Percentiles rank a stretch among this genome's conserved stretches.
Conservation (phyloP, 1,140 invertebrate species). For the Lithobius niger region DNA sequence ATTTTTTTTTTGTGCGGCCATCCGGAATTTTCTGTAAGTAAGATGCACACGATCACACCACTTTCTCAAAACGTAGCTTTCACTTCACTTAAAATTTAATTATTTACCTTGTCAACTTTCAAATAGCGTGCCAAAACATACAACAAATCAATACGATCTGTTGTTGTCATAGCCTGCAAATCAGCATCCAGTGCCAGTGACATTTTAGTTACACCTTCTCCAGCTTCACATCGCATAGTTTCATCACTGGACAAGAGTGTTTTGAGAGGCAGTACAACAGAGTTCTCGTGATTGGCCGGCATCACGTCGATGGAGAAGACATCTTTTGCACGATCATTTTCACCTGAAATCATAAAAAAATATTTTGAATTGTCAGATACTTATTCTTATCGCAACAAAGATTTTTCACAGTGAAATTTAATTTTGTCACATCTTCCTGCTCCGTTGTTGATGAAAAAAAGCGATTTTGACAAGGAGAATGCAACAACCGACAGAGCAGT, state of each 20-base stretch:
- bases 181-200: slow-evolving; percentile 29
- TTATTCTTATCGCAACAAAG: too few relatives aligned
- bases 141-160: slow-evolving; percentile 21
- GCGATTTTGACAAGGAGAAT: too few relatives aligned
- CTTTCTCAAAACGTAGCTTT: slow-evolving; percentile 3
- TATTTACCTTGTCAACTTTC: neutral
- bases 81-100: neutral
- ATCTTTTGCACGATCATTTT: slow-evolving; percentile 33
- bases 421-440: too few relatives aligned
- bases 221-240: slow-evolving; percentile 21
- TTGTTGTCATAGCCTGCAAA: slow-evolving; percentile 20
- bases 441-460: too few relatives aligned
- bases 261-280: slow-evolving; percentile 9
- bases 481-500: too few relatives aligned
- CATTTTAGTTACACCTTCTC: slow-evolving; percentile 27
- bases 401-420: too few relatives aligned
- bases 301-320: slow-evolving; percentile 43
- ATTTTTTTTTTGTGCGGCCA: too few relatives aligned
- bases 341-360: slow-evolving; percentile 17
- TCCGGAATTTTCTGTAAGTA: too few relatives aligned
- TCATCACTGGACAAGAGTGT: neutral
- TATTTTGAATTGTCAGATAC: too few relatives aligned
- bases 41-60: slow-evolving; percentile 8
- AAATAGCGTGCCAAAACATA: slow-evolving; percentile 19
- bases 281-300: slow-evolving; percentile 16